Evolutionary conservation across 2,113 vertebrate species (phyloP), one percentile per base, ranked within the genome.

Genomic region (Ellobius talpinus): DNA sequence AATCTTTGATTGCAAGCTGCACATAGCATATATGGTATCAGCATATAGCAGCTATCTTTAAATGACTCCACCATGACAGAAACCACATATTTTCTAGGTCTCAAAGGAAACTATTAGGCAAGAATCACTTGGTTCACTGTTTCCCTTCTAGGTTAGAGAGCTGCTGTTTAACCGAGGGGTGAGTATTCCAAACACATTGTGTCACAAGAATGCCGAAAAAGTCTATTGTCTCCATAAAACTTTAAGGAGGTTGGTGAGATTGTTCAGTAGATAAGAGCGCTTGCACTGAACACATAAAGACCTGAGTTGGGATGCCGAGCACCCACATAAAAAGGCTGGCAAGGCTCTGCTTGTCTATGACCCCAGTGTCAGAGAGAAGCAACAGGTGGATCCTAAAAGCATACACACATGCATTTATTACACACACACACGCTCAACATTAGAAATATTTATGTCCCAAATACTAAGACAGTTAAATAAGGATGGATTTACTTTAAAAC

Each of bases 1-100:
- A 92, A 95, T 16, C 31, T 29, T 85, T 89, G 24, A 65, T 88
- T 76, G 95, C 86, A 87, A 94, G 61, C 55, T 91, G 65, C 47
- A 86, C 29, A 52, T 7, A 58, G 58, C 58, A 58, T 58, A 21
- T 58, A 58, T 58, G 39, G 91, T 42, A 26, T 7, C 12, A 55
- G 70, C 79, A 50, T 5, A 26, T 19, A 77, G 39, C 31, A 82
- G 36, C 66, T 93, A 86, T 17, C 23, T 87, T 91, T 95, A 70
- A 74, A 3, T 70, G 87, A 74, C 39, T 79, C 31, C 23, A 88
- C 77, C 36, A 36, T 26, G 29, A 97, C 77, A 84, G 68, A 90
- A 95, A 63, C 42, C 36, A 74, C 39, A 5, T 5, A 39, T 66
- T 58, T 89, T 8, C 58, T 29, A 61, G 16, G n/a, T 93, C 29